Evolutionary conservation across 2,888 invertebrate genomes (phyloP).

Genomic region (Pollenia angustigena): DNA sequence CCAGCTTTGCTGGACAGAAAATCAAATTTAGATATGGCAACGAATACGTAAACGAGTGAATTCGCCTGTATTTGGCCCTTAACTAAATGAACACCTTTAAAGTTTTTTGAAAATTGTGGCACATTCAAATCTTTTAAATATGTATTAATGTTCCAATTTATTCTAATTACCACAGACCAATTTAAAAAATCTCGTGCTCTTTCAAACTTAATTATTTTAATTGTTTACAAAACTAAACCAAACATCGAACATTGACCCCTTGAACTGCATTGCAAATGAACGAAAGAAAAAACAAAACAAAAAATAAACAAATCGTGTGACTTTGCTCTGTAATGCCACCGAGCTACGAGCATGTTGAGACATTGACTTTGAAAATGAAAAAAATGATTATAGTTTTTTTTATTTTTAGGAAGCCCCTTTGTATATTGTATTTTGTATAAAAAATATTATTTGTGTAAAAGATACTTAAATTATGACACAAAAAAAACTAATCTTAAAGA

Average conservation of each 20-base stretch:
- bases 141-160: too few species aligned
- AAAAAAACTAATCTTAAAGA: conserved; percentile 5
- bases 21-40: too few species aligned
- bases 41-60: too few species aligned
- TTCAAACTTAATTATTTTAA: neutral
- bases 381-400: neutral
- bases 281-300: neutral
- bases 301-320: too few species aligned
- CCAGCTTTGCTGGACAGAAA: too few species aligned
- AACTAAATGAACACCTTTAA: too few species aligned
- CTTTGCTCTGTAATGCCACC: neutral
- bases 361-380: conserved; percentile 63
- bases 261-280: conserved; percentile 36
- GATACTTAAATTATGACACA: conserved; percentile 2
- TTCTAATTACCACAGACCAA: too few species aligned
- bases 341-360: neutral
- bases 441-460: conserved; percentile 20
- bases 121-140: too few species aligned
- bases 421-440: too few species aligned
- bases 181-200: neutral
- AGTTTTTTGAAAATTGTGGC: too few species aligned
- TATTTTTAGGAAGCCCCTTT: conserved; percentile 28
- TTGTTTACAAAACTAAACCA: neutral
- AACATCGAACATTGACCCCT: conserved; percentile 49
- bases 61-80: too few species aligned